phyloP scores from a whole-genome alignment of 2,888 invertebrate genomes.

The Gasteruption jaculator region DNA sequence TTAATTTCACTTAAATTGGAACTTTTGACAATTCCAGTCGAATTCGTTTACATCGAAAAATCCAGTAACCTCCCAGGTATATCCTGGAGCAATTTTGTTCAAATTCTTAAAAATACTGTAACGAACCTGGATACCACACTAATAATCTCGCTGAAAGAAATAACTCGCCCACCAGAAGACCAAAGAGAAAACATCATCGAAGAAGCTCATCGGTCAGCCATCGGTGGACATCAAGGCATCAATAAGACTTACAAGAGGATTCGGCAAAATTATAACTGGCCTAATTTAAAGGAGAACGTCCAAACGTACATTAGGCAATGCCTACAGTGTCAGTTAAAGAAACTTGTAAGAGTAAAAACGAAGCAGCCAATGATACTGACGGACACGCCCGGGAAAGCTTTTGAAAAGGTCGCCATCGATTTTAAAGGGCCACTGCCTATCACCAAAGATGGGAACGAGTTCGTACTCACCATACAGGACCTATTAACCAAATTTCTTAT shows the following conservation, averaged over 20 bases:
- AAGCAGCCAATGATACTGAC: conserved; percentile 14
- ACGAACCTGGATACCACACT: not conserved
- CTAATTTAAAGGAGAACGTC: conserved; percentile 17
- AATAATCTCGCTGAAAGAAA: not conserved
- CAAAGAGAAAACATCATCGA: conserved; percentile 7
- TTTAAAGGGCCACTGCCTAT: conserved; percentile 19
- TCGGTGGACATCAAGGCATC: conserved; percentile 15
- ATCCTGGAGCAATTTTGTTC: not conserved
- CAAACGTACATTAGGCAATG: conserved; percentile 9
- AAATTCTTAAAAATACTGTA: not conserved
- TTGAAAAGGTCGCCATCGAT: conserved; percentile 15
- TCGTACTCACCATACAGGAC: conserved; percentile 18
- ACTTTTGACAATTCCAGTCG: too few relatives aligned
- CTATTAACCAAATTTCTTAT: conserved; percentile 13
- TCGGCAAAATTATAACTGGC: conserved; percentile 17
- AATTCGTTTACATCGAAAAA: too few relatives aligned
- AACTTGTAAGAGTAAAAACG: conserved; percentile 9
- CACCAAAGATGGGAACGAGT: conserved; percentile 20
- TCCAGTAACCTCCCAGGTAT: conserved; percentile 11
- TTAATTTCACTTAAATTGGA: not conserved
- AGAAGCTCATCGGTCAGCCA: conserved; percentile 11
- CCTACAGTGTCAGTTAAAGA: conserved; percentile 11
- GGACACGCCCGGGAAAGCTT: conserved; percentile 11
- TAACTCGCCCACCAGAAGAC: not conserved
- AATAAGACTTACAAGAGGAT: conserved; percentile 20